Conservation (phyloP, 2,888 invertebrate species). For the Cerceris rybyensis region DNA sequence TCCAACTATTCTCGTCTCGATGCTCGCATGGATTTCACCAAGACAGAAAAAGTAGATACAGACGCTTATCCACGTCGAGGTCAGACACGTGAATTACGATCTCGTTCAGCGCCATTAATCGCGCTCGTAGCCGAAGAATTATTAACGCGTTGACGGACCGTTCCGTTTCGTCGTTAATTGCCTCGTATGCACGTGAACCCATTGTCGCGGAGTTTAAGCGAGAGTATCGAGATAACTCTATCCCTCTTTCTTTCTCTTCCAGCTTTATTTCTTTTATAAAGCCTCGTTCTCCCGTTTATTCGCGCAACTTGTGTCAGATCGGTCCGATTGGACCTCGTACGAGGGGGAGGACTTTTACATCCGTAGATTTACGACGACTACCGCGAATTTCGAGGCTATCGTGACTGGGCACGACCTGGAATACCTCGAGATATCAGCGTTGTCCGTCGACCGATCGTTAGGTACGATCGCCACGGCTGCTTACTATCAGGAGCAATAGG, state of each 20-base stretch:
- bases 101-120: constrained; percentile 41
- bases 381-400: constrained; percentile 76
- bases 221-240: too few relatives aligned
- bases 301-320: constrained; percentile 71
- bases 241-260: neutral
- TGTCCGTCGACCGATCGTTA: constrained; percentile 56
- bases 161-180: constrained; percentile 40
- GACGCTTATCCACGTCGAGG: neutral
- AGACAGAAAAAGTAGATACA: too few relatives aligned
- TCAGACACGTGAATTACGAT: constrained; percentile 16
- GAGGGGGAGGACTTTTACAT: constrained; percentile 60
- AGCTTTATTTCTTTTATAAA: constrained; percentile 30
- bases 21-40: too few relatives aligned
- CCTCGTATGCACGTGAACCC: constrained; percentile 9
- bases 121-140: constrained; percentile 29
- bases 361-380: constrained; percentile 72
- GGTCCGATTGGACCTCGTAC: constrained; percentile 52
- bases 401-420: constrained; percentile 70
- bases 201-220: too few relatives aligned
- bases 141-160: constrained; percentile 50
- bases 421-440: constrained; percentile 48
- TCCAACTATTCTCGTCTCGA: too few relatives aligned
- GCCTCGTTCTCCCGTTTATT: constrained; percentile 44
- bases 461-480: constrained; percentile 61
- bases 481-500: constrained; percentile 71